Percentiles rank a stretch among this genome's conserved stretches.
Conservation (phyloP, 2,888 invertebrate genomes). For the Macrophya annulata region DNA sequence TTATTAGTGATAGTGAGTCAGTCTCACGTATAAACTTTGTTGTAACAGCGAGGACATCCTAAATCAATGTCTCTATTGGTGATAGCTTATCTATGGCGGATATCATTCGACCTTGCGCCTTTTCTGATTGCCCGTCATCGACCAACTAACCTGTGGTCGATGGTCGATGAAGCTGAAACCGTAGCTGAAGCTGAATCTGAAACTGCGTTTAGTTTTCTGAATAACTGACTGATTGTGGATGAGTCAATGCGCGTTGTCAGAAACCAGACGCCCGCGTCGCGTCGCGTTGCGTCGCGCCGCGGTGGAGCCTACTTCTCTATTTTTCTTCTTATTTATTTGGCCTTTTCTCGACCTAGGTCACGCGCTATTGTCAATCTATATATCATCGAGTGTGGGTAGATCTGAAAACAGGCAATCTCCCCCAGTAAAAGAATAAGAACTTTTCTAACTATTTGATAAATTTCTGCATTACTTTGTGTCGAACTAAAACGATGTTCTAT, state of each 20-base stretch:
- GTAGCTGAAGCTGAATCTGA: background rate
- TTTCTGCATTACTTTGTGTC: background rate
- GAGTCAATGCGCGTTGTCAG: background rate
- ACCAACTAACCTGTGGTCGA: conserved; percentile 25
- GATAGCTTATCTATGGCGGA: conserved; percentile 55
- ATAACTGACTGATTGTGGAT: conserved; percentile 18
- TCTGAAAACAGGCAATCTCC: background rate
- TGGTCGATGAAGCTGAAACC: background rate
- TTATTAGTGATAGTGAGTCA: background rate
- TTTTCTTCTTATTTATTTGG: background rate
- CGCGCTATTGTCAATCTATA: conserved; percentile 6
- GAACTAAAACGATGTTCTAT: too few species aligned
- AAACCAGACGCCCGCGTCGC: conserved; percentile 12
- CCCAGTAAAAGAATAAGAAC: background rate
- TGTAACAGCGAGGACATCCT: conserved; percentile 30
- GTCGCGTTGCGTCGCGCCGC: conserved; percentile 13
- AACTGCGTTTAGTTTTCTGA: conserved; percentile 11
- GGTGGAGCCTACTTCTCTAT: background rate
- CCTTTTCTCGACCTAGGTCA: conserved; percentile 6
- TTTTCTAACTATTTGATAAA: background rate
- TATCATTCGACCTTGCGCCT: conserved; percentile 57
- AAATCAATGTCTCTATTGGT: conserved; percentile 55
- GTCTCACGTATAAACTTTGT: background rate
- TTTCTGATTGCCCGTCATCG: conserved; percentile 47
- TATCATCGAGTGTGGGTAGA: background rate